These are phyloP conservation scores for Mantis religiosa DNA, from an alignment of 2,888 invertebrate species.

Conservation along the genomic window DNA sequence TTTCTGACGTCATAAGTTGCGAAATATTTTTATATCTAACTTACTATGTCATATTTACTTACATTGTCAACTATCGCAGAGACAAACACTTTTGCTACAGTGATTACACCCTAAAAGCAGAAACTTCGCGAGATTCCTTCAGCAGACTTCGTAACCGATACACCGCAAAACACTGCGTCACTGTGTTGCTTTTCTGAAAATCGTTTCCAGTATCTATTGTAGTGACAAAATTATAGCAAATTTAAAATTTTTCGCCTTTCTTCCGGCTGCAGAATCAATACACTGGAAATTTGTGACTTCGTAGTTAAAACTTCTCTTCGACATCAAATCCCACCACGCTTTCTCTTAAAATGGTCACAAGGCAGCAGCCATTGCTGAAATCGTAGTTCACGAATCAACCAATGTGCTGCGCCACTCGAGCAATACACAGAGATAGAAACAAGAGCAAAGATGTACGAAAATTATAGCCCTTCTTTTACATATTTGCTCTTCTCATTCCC, in stretches of 20 bases:
- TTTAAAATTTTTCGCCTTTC: background rate
- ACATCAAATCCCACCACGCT: constrained; percentile 23
- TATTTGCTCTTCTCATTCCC: too few relatives aligned
- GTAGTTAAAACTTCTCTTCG: background rate
- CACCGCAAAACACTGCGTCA: constrained; percentile 23
- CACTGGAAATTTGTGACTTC: background rate
- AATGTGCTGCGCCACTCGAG: background rate
- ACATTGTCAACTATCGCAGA: background rate
- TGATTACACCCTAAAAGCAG: background rate
- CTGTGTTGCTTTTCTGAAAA: background rate
- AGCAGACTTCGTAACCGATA: background rate
- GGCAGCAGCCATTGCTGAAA: constrained; percentile 26
- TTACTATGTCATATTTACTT: background rate
- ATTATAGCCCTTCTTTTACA: too few relatives aligned
- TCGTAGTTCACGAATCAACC: constrained; percentile 14
- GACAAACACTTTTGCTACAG: background rate
- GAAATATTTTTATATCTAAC: background rate
- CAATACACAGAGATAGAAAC: background rate
- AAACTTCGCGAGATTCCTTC: background rate
- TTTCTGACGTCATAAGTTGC: constrained; percentile 26
- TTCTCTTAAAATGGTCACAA: constrained; percentile 16
- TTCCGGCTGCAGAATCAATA: background rate
- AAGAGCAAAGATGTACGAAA: background rate
- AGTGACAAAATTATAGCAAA: background rate
- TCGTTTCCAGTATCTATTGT: background rate